A percentile compares a stretch with the other conserved stretches of the same genome.
phyloP scores from a whole-genome alignment of 2,888 invertebrate genomes.

The Neoaliturus tenellus region DNA sequence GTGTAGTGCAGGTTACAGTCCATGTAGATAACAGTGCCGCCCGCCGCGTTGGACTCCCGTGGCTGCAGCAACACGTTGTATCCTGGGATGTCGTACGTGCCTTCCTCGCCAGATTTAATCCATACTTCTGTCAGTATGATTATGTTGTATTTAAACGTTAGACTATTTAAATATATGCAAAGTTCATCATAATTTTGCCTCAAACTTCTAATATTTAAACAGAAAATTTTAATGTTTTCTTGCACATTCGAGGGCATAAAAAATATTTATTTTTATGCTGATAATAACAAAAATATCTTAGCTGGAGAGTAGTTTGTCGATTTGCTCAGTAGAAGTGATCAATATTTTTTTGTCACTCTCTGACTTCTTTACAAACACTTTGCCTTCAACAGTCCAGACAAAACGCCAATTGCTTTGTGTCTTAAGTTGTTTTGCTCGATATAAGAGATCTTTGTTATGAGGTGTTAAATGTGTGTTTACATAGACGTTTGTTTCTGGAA shows the following conservation, averaged over 20 bases:
- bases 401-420: neutral
- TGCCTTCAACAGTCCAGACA: neutral
- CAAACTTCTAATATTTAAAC: neutral
- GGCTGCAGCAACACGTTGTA: neutral
- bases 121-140: neutral
- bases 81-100: neutral
- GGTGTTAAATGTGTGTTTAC: neutral
- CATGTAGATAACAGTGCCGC: conserved; percentile 13
- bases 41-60: conserved; percentile 2
- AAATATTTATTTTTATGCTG: neutral
- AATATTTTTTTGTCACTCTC: neutral
- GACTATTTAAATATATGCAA: neutral
- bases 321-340: neutral
- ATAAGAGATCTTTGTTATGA: neutral
- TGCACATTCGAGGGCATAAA: neutral
- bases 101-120: neutral
- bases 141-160: neutral
- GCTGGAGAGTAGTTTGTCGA: neutral
- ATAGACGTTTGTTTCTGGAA: neutral
- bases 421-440: neutral
- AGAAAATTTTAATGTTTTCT: neutral
- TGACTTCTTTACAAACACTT: neutral
- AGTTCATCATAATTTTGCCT: neutral
- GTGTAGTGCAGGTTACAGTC: too few species aligned
- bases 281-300: neutral